phyloP scores from a whole-genome alignment of 2,113 vertebrate genomes.

The Cebus imitator region DNA sequence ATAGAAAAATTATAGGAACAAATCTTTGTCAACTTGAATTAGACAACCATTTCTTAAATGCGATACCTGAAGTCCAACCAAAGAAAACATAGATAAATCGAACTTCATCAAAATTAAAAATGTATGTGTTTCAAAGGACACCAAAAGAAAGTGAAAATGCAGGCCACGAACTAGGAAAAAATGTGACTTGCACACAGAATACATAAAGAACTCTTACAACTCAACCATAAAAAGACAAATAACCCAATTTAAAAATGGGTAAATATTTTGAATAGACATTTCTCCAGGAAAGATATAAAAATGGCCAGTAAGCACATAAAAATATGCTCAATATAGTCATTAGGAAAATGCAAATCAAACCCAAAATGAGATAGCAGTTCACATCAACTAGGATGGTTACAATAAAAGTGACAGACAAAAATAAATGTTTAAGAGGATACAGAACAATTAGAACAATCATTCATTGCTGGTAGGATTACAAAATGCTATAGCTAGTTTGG shows the following conservation, averaged over 20 bases:
- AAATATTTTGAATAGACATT: not conserved
- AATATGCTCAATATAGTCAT: not conserved
- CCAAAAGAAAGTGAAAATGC: not conserved
- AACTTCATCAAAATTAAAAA: not conserved
- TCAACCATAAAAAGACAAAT: not conserved
- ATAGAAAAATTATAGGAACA: not conserved
- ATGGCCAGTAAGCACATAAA: not conserved
- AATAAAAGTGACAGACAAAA: not conserved
- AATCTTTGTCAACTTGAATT: not conserved
- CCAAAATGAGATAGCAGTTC: not conserved
- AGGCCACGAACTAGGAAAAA: not conserved
- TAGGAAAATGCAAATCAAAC: not conserved
- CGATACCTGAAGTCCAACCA: not conserved
- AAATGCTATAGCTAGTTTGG: not conserved
- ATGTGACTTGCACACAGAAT: not conserved
- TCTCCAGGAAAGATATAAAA: not conserved
- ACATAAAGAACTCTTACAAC: not conserved
- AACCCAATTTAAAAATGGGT: not conserved
- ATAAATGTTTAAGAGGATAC: not conserved
- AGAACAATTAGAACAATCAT: not conserved
- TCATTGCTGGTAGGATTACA: not conserved
- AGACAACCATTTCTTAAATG: not conserved
- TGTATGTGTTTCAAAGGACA: not conserved
- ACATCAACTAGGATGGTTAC: not conserved
- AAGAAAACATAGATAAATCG: not conserved